These are phyloP conservation scores for Thecocarcelia acutangulata DNA, from an alignment of 2,888 invertebrate species.

Conservation along the genomic window DNA sequence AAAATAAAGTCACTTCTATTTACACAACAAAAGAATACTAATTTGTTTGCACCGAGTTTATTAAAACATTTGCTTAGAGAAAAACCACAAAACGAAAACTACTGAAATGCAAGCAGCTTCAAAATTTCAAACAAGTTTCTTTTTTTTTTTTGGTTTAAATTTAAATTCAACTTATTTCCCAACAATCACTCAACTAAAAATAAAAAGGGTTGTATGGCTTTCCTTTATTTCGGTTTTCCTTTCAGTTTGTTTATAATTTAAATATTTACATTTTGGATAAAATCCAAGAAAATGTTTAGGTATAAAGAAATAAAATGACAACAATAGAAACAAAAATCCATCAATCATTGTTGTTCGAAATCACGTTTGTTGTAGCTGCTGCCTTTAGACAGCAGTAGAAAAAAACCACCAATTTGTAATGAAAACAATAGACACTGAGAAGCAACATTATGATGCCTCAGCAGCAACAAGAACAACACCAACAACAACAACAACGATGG, in stretches of 20 bases:
- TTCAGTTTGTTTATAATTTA: slow-evolving; percentile 35
- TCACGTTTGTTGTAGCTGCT: slow-evolving; percentile 51
- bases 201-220: slow-evolving; percentile 15
- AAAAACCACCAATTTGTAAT: slow-evolving; percentile 21
- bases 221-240: background rate
- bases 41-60: no score
- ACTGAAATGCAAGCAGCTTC: no score
- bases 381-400: slow-evolving; percentile 13
- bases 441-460: slow-evolving; percentile 60
- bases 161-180: slow-evolving; percentile 21
- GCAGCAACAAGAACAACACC: slow-evolving; percentile 58
- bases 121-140: no score
- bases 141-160: background rate
- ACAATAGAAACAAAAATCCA: slow-evolving; percentile 49
- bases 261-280: slow-evolving; percentile 58
- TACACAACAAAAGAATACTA: background rate
- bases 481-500: slow-evolving; percentile 50
- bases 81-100: no score
- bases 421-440: slow-evolving; percentile 27
- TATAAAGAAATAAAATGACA: slow-evolving; percentile 36
- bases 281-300: slow-evolving; percentile 55
- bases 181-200: background rate
- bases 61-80: background rate
- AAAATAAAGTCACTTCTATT: background rate
- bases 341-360: slow-evolving; percentile 60